These are phyloP conservation scores for Conchocele bisecta DNA, from an alignment of 2,888 invertebrate genomes.

Conservation along the genomic window DNA sequence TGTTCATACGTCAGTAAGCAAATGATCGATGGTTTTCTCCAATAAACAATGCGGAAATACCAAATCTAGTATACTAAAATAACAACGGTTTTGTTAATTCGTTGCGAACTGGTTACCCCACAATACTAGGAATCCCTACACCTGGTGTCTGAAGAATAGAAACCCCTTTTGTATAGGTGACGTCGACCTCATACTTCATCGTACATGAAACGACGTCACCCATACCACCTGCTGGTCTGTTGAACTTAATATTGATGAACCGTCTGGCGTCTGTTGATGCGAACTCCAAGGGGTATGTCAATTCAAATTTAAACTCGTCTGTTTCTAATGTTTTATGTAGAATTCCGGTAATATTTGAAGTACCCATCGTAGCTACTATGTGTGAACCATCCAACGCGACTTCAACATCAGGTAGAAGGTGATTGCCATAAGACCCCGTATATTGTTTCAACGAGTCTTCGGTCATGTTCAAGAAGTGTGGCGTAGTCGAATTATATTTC, in stretches of 20 bases:
- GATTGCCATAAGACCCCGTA: constrained; percentile 32
- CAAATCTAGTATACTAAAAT: too few species aligned
- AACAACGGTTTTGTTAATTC: too few species aligned
- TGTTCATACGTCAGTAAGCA: too few species aligned
- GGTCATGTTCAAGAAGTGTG: background rate
- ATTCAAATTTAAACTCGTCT: constrained; percentile 36
- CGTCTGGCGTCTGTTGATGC: background rate
- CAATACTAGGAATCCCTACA: too few species aligned
- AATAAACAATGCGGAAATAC: too few species aligned
- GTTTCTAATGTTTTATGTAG: constrained; percentile 29
- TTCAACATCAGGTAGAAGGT: constrained; percentile 15
- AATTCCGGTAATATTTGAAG: constrained; percentile 20
- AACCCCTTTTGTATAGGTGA: constrained; percentile 13
- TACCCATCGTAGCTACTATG: too few species aligned
- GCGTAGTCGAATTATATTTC: background rate
- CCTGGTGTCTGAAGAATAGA: too few species aligned
- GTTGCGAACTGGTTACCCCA: too few species aligned
- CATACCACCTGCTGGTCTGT: too few species aligned
- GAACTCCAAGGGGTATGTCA: constrained; percentile 37
- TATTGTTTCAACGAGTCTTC: constrained; percentile 14
- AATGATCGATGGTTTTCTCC: too few species aligned
- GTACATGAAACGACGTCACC: background rate
- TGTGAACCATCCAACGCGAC: constrained; percentile 1
- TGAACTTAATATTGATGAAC: too few species aligned
- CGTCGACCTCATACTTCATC: constrained; percentile 22